Conservation (phyloP, 2,888 invertebrate species). For the Orchesellides sinensis region DNA sequence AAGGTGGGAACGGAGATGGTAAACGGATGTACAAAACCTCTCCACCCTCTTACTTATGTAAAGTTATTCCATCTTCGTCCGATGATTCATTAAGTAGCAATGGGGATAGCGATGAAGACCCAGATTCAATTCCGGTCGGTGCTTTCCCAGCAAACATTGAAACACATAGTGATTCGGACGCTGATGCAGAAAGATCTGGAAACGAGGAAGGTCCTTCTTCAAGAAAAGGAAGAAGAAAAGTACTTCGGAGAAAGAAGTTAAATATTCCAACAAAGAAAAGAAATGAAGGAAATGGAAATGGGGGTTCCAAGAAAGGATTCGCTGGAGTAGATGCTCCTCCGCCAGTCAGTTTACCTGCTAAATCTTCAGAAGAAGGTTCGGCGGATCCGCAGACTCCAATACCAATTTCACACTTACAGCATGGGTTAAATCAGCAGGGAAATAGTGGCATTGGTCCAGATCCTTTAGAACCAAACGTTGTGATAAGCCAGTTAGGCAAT, state of each 20-base stretch:
- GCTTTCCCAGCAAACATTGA: conserved; percentile 71
- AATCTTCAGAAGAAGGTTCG: neutral
- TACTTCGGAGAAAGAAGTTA: conserved; percentile 78
- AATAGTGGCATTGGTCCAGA: conserved; percentile 17
- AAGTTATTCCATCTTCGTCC: conserved; percentile 67
- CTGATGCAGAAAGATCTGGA: conserved; percentile 78
- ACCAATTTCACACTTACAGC: neutral
- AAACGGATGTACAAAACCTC: conserved; percentile 45
- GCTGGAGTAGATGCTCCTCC: neutral
- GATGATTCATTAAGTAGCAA: conserved; percentile 71
- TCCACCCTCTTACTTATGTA: conserved; percentile 45
- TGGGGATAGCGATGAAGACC: conserved; percentile 59
- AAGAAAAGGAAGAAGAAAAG: conserved; percentile 76
- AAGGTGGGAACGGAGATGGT: conserved; percentile 2
- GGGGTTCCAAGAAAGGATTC: conserved; percentile 2
- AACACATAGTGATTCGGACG: conserved; percentile 77
- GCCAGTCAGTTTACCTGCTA: neutral
- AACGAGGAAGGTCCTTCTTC: conserved; percentile 72
- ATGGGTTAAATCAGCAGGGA: neutral
- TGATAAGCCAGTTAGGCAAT: conserved; percentile 78
- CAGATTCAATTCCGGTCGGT: conserved; percentile 66
- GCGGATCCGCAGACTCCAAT: conserved; percentile 11
- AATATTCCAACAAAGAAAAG: neutral
- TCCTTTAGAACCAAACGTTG: conserved; percentile 76
- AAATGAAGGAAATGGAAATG: conserved; percentile 15